A percentile compares a stretch with the other conserved stretches of the same genome.
Evolutionary conservation across 1,140 invertebrate genomes (phyloP).

Genomic region (Hirudo medicinalis): DNA sequence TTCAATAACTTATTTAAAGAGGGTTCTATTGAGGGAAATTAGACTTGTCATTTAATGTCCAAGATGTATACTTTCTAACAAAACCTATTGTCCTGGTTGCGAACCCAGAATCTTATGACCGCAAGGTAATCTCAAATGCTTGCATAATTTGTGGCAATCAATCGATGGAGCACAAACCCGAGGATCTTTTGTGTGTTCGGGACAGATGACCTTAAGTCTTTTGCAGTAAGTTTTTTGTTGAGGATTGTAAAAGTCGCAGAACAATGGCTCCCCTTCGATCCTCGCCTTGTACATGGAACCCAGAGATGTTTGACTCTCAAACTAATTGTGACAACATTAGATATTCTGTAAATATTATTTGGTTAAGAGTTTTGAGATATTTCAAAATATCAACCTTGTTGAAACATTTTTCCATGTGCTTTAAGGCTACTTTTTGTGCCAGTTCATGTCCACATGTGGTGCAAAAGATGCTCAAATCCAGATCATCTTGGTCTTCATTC

Average conservation of each 20-base stretch:
- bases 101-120: too few species aligned
- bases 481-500: conserved; percentile 61
- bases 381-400: conserved; percentile 54
- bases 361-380: neutral
- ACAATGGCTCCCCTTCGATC: conserved; percentile 88
- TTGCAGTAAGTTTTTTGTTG: conserved; percentile 87
- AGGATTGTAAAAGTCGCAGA: conserved; percentile 91
- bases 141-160: too few species aligned
- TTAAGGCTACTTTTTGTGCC: conserved; percentile 64
- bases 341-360: too few species aligned
- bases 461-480: conserved; percentile 66
- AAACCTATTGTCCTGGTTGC: too few species aligned
- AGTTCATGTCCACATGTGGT: conserved; percentile 92
- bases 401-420: conserved; percentile 50
- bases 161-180: conserved; percentile 60
- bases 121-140: too few species aligned
- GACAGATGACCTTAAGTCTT: conserved; percentile 80
- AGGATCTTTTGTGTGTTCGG: conserved; percentile 91
- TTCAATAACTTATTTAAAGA: too few species aligned
- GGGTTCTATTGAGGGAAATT: too few species aligned
- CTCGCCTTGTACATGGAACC: conserved; percentile 82
- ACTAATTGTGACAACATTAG: conserved; percentile 45
- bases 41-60: too few species aligned
- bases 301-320: conserved; percentile 91
- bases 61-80: too few species aligned